These are phyloP conservation scores for Meles meles DNA, from an alignment of 2,113 vertebrate genomes.

Conservation along the genomic window DNA sequence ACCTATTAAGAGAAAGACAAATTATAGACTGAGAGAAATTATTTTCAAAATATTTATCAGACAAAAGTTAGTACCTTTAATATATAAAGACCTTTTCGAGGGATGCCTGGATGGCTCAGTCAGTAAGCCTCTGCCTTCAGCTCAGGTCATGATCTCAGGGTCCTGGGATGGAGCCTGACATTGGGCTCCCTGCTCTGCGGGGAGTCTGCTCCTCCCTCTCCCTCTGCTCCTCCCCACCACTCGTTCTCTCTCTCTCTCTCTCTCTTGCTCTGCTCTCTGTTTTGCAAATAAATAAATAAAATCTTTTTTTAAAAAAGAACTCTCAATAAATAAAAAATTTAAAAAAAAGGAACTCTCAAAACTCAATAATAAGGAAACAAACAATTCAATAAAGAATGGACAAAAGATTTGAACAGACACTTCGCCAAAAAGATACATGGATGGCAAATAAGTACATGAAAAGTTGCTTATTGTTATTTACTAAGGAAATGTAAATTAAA, in stretches of 20 bases:
- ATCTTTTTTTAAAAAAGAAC: neutral
- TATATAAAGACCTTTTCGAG: neutral
- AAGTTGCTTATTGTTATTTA: neutral
- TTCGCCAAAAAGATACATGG: neutral
- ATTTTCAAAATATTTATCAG: neutral
- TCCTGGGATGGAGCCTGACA: neutral
- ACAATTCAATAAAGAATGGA: neutral
- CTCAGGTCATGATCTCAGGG: neutral
- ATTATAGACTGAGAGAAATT: neutral
- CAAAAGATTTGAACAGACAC: neutral
- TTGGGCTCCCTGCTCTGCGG: neutral
- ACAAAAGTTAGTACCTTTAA: neutral
- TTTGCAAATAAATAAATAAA: neutral
- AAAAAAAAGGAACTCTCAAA: neutral
- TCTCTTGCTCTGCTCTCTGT: neutral
- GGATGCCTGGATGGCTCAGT: neutral
- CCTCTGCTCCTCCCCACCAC: neutral
- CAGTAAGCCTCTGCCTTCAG: neutral
- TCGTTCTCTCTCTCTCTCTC: neutral
- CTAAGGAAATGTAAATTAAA: neutral
- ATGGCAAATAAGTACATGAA: neutral
- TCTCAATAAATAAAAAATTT: no score
- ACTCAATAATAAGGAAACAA: neutral
- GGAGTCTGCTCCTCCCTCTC: neutral
- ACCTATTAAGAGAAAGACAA: neutral